Percentiles rank a stretch among this genome's conserved stretches.
These are phyloP conservation scores for Teleogryllus occipitalis DNA, from an alignment of 1,140 invertebrate species.

Conservation along the genomic window DNA sequence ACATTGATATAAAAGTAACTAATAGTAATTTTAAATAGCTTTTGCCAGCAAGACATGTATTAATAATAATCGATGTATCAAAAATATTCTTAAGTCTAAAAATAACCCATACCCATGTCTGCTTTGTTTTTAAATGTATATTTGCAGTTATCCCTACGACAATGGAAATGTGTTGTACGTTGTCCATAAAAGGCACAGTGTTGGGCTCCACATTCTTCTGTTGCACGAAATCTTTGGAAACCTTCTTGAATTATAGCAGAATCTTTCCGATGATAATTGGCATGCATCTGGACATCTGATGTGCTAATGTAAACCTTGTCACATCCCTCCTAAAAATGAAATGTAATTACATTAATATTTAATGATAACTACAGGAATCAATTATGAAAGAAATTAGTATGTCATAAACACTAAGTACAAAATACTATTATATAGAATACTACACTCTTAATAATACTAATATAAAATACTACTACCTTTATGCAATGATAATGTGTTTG, in stretches of 20 bases:
- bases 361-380: too few relatives aligned
- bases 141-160: constrained; percentile 76
- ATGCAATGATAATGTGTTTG: constrained; percentile 99
- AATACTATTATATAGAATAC: too few relatives aligned
- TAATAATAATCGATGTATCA: too few relatives aligned
- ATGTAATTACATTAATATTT: neutral
- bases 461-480: constrained; percentile 45
- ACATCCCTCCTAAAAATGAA: constrained; percentile 61
- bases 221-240: constrained; percentile 83
- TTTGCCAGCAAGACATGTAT: too few relatives aligned
- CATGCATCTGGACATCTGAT: constrained; percentile 98
- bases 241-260: constrained; percentile 96
- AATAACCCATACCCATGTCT: constrained; percentile 82
- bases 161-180: constrained; percentile 96
- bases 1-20: too few relatives aligned
- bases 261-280: constrained; percentile 96
- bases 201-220: constrained; percentile 79
- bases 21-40: too few relatives aligned
- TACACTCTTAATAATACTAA: too few relatives aligned
- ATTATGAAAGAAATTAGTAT: too few relatives aligned
- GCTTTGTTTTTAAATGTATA: constrained; percentile 99
- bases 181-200: constrained; percentile 91
- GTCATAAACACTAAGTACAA: too few relatives aligned
- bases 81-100: too few relatives aligned
- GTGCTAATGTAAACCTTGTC: constrained; percentile 98